Base-by-base conservation (phyloP, 1,140 invertebrate species). In the Heliothis subflexa region DNA sequence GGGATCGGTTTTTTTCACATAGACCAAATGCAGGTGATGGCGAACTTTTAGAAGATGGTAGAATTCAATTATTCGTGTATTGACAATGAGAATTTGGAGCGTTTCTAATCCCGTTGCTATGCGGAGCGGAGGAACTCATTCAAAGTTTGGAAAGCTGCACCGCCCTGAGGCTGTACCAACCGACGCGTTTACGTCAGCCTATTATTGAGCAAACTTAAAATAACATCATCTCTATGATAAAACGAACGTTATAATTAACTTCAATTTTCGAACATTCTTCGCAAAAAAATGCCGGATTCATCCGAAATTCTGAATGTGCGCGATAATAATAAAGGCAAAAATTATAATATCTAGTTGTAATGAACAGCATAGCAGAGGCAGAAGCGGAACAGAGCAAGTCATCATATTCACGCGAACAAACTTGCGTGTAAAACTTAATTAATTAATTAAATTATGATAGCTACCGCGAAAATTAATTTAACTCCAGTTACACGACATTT, bases 41-140 rank as follows among this genome's bases (percentile, higher is more conserved):
- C 83, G 88, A 84, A 84, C 82, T 89, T 86, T 87, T 86, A 87
- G 83, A 90, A 89, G 87, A 86, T 45, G 79, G 85, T 84, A 85
- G 87, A 88, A 90, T 92, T 92, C 88, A 94, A 93, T 93, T 92
- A 93, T 92, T 88, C 87, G 80, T 74, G 85, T 85, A 92, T 89
- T 89, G 87, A 91, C 86, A 89, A 84, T 82, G 70, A 73, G 88
- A 85, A 84, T 86, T 81, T 84, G 86, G 84, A 85, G 83, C 86
- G 84, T 81, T 80, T 81, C 82, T 86, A 86, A 88, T 87, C 82
- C 80, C 4, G 73, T 75, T 75, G 72, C 55, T 21, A 76, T 76
- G 49, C 61, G 74, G 21, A 76, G 61, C 74, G 59, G 5, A 66
- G 61, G 61, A 66, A 14, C 49, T 66, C 59, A 66, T 76, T 64